Evolutionary conservation across 1,140 invertebrate genomes (phyloP), one percentile per base, ranked within the genome.

Genomic region (Zaprionus nigranus): DNA sequence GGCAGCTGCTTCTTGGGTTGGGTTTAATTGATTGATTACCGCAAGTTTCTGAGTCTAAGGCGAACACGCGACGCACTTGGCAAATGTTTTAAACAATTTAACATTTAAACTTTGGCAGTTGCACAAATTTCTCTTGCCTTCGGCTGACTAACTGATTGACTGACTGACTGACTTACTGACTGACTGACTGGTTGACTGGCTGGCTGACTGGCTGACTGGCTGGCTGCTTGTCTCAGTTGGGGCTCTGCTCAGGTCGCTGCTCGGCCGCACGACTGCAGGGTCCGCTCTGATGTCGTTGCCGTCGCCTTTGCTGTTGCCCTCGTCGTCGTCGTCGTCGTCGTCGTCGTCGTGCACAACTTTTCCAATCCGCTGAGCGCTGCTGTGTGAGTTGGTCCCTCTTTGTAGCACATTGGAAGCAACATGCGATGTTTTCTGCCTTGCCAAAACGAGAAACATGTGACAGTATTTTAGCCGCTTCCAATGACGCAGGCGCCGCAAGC

Each of bases 341-440:
- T 22, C 63, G 40, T 40, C 63, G 51, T 40, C 63, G 64, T 73
- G 66, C 66, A 59, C 75, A 57, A 61, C 38, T 49, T 62, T 72
- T 77, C 69, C 75, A 73, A 77, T 57, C 73, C 40, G 56, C 53
- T 20, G 5, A 22, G 6, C 13, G n/a, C 15, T 3, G 26, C 11
- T 36, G 26, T 61, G 30, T 53, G 62, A 53, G 43, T 22, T 28
- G 64, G 24, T 20, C 54, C 68, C 62, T 68, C 80, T 83, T 82
- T 87, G 75, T 87, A 81, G 84, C 85, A 88, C 84, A 88, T 87
- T 88, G 84, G 84, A 88, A 88, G 58, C 51, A 57, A 63, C 76
- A 75, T 71, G 63, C 76, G 66, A 78, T 75, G 71, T 78, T 73
- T 65, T 67, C 38, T 54, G 58, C 20, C 38, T 34, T 12, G 36